Evolutionary conservation across 2,888 invertebrate species (phyloP), one percentile per base, ranked within the genome.

Genomic region (Eupithecia abbreviata): DNA sequence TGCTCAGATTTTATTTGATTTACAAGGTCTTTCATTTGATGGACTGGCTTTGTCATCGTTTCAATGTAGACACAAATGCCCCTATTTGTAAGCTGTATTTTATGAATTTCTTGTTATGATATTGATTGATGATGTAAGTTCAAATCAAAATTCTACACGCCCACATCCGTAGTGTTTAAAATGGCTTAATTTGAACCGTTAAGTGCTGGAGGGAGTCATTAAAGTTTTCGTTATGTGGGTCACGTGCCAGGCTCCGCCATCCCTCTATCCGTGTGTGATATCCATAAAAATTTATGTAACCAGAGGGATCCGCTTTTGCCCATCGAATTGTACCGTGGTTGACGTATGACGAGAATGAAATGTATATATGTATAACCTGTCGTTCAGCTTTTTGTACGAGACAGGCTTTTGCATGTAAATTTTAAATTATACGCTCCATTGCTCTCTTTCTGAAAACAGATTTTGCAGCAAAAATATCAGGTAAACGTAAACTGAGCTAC

Each of bases 191-290:
- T 79, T 78, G 49, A 77, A 73, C 74, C 72, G 72, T 78, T 77
- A 78, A 75, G 30, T 72, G 71, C 71, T 75, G 66, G 71, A 73
- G 45, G 73, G 82, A 79, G 76, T 80, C 84, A 86, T 84, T 78
- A 43, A 66, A 66, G 73, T 73, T 73, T 77, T 78, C 79, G 84
- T 80, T 82, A 88, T 89, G 87, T 86, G 88, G 88, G 88, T 88
- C 88, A 89, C 88, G 88, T 88, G 88, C 82, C 84, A 74, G 62
- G 77, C 79, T 84, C 74, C 73, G 76, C 80, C 83, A 81, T 85
- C 77, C 79, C 77, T 79, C 81, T 72, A 71, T 65, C 74, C 74
- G 72, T 66, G 15, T 80, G 82, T 78, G 80, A 83, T 81, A 83
- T 78, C 68, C 73, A 78, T 78, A 72, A 71, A 68, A 67, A 69